phyloP scores from a whole-genome alignment of 2,113 vertebrate species.

The Phalacrocorax carbo region DNA sequence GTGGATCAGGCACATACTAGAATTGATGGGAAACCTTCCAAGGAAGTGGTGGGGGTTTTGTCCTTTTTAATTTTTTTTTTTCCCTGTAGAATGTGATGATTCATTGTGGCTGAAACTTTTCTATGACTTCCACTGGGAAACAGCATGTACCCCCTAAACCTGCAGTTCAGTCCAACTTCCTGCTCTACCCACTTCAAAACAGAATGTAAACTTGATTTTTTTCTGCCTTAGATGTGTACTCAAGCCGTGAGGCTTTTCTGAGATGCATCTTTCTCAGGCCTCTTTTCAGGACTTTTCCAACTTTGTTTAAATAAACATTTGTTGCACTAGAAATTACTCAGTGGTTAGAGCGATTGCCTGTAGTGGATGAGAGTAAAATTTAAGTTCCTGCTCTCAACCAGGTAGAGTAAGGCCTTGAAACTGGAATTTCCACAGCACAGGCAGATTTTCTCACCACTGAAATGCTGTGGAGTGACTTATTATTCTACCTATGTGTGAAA shows the following conservation, averaged over 20 bases:
- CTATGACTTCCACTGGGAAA: neutral
- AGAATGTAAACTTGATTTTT: neutral
- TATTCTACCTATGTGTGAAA: neutral
- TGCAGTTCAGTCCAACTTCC: neutral
- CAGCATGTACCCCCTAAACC: neutral
- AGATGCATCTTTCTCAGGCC: neutral
- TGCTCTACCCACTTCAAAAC: neutral
- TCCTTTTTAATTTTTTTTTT: neutral
- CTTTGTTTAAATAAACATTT: neutral
- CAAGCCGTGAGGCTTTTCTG: neutral
- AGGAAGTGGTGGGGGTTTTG: neutral
- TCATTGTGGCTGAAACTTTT: neutral
- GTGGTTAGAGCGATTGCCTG: neutral
- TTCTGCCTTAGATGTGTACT: neutral
- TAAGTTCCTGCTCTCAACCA: neutral
- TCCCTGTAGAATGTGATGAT: neutral
- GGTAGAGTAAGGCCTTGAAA: neutral
- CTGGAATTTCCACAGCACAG: neutral
- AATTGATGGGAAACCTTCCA: neutral
- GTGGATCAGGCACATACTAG: neutral
- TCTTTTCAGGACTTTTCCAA: neutral
- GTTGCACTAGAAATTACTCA: neutral
- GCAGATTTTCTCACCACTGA: neutral
- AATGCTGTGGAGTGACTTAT: neutral
- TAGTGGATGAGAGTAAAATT: neutral